phyloP scores from a whole-genome alignment of 2,113 vertebrate genomes.

The Sus scrofa region T2T-Sscrofa CM000823.6:5858501-5859000 shows the following conservation, averaged over 20 bases:
- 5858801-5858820: background rate
- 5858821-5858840: background rate
- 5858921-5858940: background rate
- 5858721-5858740: background rate
- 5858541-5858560: background rate
- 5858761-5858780: constrained; percentile 54
- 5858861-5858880: background rate
- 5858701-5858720: background rate
- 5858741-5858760: constrained; percentile 55
- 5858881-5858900: background rate
- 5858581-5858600: background rate
- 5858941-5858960: background rate
- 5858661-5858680: background rate
- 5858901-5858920: constrained; percentile 18
- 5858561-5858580: background rate
- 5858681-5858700: background rate
- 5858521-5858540: background rate
- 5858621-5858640: background rate
- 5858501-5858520: background rate
- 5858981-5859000: background rate
- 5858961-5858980: background rate
- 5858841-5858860: background rate
- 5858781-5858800: background rate
- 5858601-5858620: background rate
- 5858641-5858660: background rate